Percentiles rank a stretch among this genome's conserved stretches.
These are phyloP conservation scores for Ctenopoma kingsleyae DNA, from an alignment of 2,797 vertebrate genomes.

Conservation along the genomic window DNA sequence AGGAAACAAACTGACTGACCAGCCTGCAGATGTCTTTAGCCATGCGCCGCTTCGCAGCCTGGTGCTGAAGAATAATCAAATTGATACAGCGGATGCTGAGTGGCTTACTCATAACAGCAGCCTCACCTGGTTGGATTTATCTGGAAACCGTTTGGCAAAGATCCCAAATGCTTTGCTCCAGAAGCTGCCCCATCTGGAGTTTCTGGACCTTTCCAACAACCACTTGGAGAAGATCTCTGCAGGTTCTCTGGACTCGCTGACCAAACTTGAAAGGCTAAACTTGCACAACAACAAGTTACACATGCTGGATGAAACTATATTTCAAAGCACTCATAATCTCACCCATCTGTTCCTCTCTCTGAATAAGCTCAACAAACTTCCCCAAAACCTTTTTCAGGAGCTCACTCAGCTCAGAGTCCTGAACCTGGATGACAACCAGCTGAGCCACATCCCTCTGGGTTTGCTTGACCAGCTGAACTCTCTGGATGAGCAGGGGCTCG, in stretches of 20 bases:
- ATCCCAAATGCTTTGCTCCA: conserved; percentile 61
- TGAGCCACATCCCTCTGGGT: conserved; percentile 70
- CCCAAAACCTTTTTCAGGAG: conserved; percentile 68
- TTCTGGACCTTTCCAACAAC: conserved; percentile 77
- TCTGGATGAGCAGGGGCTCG: conserved; percentile 69
- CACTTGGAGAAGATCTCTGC: conserved; percentile 63
- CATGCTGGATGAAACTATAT: conserved; percentile 56
- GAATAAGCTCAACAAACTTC: conserved; percentile 72
- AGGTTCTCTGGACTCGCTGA: conserved; percentile 51
- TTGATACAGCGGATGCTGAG: conserved; percentile 42
- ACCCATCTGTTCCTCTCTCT: conserved; percentile 72
- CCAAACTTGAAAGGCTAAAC: conserved; percentile 76
- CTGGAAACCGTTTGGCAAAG: conserved; percentile 68
- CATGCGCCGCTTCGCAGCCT: conserved; percentile 72
- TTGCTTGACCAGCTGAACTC: conserved; percentile 68
- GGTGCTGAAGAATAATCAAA: conserved; percentile 79
- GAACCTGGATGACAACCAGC: conserved; percentile 76
- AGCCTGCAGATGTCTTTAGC: conserved; percentile 73
- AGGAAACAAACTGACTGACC: conserved; percentile 67
- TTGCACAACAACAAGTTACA: conserved; percentile 77
- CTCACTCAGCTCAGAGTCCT: conserved; percentile 65
- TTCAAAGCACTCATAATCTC: conserved; percentile 65
- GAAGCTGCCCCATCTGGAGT: conserved; percentile 71
- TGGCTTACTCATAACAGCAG: conserved; percentile 75
- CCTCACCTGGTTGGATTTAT: conserved; percentile 80